Percentiles rank a stretch among this genome's conserved stretches.
Conservation (phyloP, 2,113 vertebrate genomes). For the Seriola dumerili region DNA sequence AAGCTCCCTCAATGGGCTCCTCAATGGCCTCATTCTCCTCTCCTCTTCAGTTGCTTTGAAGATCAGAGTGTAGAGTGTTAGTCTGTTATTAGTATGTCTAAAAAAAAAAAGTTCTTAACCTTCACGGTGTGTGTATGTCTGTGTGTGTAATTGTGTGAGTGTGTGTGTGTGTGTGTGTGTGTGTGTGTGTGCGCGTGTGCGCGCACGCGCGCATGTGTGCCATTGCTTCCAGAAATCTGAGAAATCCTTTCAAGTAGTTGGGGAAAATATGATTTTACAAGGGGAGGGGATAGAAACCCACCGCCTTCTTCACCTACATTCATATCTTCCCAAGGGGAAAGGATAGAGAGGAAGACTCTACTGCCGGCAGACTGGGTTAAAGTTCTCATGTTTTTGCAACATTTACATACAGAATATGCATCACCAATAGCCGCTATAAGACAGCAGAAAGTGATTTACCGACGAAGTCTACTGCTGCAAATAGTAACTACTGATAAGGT, state of each 20-base stretch:
- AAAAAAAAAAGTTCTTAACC: slow-evolving; percentile 70
- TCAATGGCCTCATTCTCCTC: slow-evolving; percentile 55
- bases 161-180: neutral
- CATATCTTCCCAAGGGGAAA: slow-evolving; percentile 36
- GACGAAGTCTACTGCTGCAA: neutral
- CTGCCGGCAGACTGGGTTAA: neutral
- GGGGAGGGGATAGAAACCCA: slow-evolving; percentile 6
- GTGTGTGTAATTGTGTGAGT: neutral
- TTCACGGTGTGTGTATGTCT: slow-evolving; percentile 51
- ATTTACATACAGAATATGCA: slow-evolving; percentile 33
- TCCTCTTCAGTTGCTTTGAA: slow-evolving; percentile 69
- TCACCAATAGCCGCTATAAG: neutral
- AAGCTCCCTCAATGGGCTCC: slow-evolving; percentile 52
- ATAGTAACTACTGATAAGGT: neutral
- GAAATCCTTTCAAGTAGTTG: slow-evolving; percentile 66
- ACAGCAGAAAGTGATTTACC: neutral
- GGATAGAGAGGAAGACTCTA: neutral
- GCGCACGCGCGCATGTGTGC: slow-evolving; percentile 28
- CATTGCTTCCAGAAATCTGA: slow-evolving; percentile 64
- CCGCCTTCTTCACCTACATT: slow-evolving; percentile 43
- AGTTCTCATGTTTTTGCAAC: slow-evolving; percentile 25
- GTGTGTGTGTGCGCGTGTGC: slow-evolving; percentile 27
- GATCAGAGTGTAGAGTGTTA: slow-evolving; percentile 72
- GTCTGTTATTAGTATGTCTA: slow-evolving; percentile 77
- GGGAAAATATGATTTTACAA: slow-evolving; percentile 62